A percentile compares a stretch with the other conserved stretches of the same genome.
Conservation (phyloP, 2,113 vertebrate species). For the Casuarius casuarius region DNA sequence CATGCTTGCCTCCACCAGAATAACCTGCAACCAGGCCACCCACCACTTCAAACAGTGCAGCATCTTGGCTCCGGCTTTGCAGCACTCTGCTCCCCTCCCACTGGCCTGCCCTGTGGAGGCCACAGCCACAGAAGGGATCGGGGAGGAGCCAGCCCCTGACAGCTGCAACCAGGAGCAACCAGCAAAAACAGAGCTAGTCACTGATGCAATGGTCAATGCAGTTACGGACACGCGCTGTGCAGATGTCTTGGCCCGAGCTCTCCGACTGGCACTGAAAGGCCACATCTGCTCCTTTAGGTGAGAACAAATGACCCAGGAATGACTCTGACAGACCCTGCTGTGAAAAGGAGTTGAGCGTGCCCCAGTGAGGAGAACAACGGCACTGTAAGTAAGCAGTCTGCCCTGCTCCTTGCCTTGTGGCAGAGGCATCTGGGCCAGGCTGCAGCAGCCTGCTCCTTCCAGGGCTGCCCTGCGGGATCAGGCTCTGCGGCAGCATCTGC, state of each 20-base stretch:
- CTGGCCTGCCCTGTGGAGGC: accelerated
- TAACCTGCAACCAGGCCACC: neutral
- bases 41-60: neutral
- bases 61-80: accelerated
- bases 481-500: neutral
- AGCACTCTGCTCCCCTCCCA: neutral
- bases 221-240: neutral
- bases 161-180: neutral
- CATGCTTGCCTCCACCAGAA: accelerated
- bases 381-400: neutral
- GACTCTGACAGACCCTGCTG: neutral
- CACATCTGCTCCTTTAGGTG: neutral
- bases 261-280: neutral
- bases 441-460: neutral
- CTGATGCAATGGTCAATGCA: too few relatives aligned
- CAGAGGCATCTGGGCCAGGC: neutral
- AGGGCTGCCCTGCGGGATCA: neutral
- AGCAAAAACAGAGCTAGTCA: neutral
- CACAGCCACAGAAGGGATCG: neutral
- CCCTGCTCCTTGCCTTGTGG: neutral
- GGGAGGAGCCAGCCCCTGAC: neutral
- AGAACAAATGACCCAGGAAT: neutral
- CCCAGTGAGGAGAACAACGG: accelerated
- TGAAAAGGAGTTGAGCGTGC: neutral
- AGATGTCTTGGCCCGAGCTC: neutral